Conservation (phyloP, 1,140 invertebrate genomes). For the Dysdera silvatica region DNA sequence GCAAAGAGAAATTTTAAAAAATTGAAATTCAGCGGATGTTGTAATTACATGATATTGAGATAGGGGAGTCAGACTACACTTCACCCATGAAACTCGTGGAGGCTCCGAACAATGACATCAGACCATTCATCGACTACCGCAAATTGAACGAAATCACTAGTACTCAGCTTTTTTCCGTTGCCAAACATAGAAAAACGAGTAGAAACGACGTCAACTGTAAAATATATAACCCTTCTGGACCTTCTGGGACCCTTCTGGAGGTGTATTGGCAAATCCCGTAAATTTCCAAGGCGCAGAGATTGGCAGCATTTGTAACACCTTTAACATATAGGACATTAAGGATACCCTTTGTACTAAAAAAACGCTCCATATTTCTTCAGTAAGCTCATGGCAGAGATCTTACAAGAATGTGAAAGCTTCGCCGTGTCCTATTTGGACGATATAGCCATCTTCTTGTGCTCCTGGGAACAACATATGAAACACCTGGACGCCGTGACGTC, state of each 20-base stretch:
- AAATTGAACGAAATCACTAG: conserved; percentile 43
- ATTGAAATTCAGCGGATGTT: background rate
- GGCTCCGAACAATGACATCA: background rate
- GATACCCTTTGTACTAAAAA: conserved; percentile 45
- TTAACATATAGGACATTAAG: conserved; percentile 41
- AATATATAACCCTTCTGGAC: conserved; percentile 45
- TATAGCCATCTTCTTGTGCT: conserved; percentile 23
- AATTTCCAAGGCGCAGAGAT: conserved; percentile 39
- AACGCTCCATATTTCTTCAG: conserved; percentile 45
- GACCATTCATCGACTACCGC: conserved; percentile 45
- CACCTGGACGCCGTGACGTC: background rate
- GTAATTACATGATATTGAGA: background rate
- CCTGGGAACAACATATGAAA: conserved; percentile 26
- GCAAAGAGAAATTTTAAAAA: background rate
- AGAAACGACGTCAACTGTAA: conserved; percentile 38
- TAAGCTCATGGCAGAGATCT: conserved; percentile 40
- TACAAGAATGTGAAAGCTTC: conserved; percentile 34
- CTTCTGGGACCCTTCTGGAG: conserved; percentile 38
- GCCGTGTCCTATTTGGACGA: conserved; percentile 39
- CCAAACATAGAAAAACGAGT: conserved; percentile 46
- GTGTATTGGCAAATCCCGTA: conserved; percentile 48
- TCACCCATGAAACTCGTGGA: background rate
- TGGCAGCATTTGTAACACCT: conserved; percentile 44
- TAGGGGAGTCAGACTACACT: background rate
- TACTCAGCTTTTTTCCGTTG: conserved; percentile 48